Conservation (phyloP, 2,113 vertebrate species). For the Phasianus colchicus region DNA sequence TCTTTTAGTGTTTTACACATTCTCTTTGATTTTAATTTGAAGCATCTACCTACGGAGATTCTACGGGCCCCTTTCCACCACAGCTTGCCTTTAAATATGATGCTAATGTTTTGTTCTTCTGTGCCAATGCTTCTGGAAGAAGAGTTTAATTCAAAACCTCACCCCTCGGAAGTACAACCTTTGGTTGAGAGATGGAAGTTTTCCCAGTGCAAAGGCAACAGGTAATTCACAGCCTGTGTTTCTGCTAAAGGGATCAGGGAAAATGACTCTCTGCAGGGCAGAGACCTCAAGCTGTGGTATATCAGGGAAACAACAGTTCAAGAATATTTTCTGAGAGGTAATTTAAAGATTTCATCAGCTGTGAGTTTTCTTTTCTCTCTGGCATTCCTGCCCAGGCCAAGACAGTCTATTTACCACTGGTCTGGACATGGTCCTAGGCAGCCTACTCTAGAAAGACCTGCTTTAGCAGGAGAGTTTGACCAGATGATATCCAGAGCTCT, state of each 20-base stretch:
- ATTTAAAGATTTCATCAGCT: neutral
- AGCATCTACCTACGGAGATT: neutral
- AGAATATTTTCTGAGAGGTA: neutral
- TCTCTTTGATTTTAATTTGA: neutral
- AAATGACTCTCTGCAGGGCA: neutral
- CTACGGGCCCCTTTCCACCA: neutral
- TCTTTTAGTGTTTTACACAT: neutral
- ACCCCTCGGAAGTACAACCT: neutral
- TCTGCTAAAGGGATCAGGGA: accelerated
- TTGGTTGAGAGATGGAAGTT: neutral
- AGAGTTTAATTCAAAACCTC: neutral
- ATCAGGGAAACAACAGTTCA: neutral
- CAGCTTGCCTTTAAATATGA: neutral
- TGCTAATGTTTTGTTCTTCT: neutral
- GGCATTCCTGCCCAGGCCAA: neutral
- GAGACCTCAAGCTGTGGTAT: neutral
- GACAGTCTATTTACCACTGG: neutral
- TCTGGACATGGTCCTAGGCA: neutral
- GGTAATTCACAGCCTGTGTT: neutral
- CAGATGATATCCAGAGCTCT: neutral
- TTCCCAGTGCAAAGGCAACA: neutral
- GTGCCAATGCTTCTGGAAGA: neutral
- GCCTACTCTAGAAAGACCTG: neutral
- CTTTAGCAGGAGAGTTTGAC: neutral
- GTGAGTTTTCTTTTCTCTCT: neutral